These are phyloP conservation scores for Scaptomyza graminum DNA, from an alignment of 1,140 invertebrate genomes.

Conservation along the genomic window DNA sequence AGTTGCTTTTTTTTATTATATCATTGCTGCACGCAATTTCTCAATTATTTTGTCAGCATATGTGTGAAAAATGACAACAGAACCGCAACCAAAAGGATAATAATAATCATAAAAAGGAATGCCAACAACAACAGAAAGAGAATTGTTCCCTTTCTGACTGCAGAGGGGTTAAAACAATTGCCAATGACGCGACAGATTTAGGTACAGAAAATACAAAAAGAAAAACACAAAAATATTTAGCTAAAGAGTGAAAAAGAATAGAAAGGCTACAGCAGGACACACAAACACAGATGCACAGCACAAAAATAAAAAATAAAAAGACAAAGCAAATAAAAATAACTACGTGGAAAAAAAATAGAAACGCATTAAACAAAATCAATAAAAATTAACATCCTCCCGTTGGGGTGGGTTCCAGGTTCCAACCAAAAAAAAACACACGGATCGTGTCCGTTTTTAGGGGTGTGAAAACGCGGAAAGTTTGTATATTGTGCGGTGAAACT, in stretches of 20 bases:
- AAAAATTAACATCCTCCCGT: conserved; percentile 70
- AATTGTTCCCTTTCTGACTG: not conserved
- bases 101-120: conserved; percentile 63
- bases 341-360: conserved; percentile 61
- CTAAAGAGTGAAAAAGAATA: conserved; percentile 17
- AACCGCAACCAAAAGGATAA: conserved; percentile 65
- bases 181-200: conserved; percentile 69
- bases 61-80: conserved; percentile 73
- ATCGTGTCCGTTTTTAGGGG: conserved; percentile 10
- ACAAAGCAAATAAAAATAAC: conserved; percentile 76
- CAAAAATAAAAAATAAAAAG: conserved; percentile 20
- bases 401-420: conserved; percentile 13
- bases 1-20: not conserved
- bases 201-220: conserved; percentile 46
- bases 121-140: conserved; percentile 9
- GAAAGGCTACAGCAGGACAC: conserved; percentile 31
- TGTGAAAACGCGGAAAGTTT: not conserved
- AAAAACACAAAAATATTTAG: conserved; percentile 31
- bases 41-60: conserved; percentile 80
- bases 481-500: not conserved
- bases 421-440: not conserved
- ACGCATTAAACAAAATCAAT: conserved; percentile 79
- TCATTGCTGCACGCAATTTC: conserved; percentile 31
- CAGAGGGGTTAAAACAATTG: conserved; percentile 65
- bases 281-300: conserved; percentile 16